Evolutionary conservation across 2,113 vertebrate genomes (phyloP), one percentile per base, ranked within the genome.

Genomic region (Nothocercus nigrocapillus): DNA sequence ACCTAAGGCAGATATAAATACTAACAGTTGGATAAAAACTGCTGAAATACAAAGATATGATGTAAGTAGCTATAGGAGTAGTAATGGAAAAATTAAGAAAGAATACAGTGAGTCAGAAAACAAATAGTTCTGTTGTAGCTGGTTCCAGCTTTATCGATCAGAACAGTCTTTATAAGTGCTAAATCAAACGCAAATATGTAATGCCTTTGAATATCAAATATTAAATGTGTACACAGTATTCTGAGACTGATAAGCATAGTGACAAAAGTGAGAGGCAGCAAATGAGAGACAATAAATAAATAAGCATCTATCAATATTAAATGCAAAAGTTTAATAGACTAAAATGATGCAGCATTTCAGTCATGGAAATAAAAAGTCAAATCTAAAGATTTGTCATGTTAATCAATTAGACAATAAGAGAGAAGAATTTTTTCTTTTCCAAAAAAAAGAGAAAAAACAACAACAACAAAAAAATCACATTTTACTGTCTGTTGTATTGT

Each of bases 241-340:
- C 36, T 66, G 80, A 82, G 72, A 77, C 25, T 67, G 85, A 89
- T 76, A 93, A 88, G 87, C 44, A 62, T 38, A 67, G 45, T 17
- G 94, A 91, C 11, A 76, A 28, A 93, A 79, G 44, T 72, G 54
- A 82, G 84, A 78, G 36, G 18, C 42, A 86, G 16, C 5, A 90
- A 91, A 70, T 59, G 11, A 91, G 83, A 82, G 58, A 87, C 7
- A 85, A 36, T 40, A 80, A 94, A 92, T 85, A 25, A 76, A 34
- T 82, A 95, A 89, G 11, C 21, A 82, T 80, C 63, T 7, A 89
- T 88, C 56, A 63, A 64, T 77, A 91, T 83, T 94, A 88, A 63
- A 11, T 61, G 36, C 24, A 91, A 80, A 88, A 83, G 30, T 40
- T 89, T 18, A 56, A 66, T 76, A n/a, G 53, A 54, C 76, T 66